Percentiles rank a stretch among this genome's conserved stretches.
Conservation (phyloP, 2,888 invertebrate genomes). For the Margaritifera margaritifera region DNA sequence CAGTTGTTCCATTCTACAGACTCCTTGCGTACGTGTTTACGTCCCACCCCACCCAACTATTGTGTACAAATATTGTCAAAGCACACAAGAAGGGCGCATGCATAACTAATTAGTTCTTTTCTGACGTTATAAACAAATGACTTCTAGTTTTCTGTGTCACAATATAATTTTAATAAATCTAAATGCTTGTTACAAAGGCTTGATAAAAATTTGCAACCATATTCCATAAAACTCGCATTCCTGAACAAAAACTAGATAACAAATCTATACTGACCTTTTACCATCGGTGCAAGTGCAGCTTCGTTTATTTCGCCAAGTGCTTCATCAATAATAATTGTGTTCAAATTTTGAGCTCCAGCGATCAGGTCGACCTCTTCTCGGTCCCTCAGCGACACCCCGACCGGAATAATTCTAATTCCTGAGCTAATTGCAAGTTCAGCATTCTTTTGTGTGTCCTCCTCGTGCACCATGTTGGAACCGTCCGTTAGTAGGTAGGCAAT, state of each 20-base stretch:
- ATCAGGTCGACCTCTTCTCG: conserved; percentile 58
- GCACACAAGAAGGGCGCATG: too few species aligned
- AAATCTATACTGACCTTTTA: conserved; percentile 27
- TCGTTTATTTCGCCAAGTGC: conserved; percentile 40
- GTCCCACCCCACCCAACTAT: too few species aligned
- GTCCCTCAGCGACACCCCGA: conserved; percentile 59
- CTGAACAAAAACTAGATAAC: not conserved
- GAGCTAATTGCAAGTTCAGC: conserved; percentile 61
- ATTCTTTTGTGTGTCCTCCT: conserved; percentile 56
- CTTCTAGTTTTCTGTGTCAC: too few species aligned
- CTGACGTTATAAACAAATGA: too few species aligned
- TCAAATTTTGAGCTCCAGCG: conserved; percentile 53
- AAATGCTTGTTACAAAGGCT: too few species aligned
- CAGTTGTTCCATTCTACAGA: too few species aligned
- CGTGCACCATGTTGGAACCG: conserved; percentile 60
- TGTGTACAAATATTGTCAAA: too few species aligned
- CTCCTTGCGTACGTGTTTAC: too few species aligned
- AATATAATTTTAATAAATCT: too few species aligned
- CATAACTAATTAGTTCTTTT: too few species aligned
- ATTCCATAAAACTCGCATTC: not conserved
- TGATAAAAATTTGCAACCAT: too few species aligned
- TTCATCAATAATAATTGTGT: conserved; percentile 48
- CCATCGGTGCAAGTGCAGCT: conserved; percentile 31
- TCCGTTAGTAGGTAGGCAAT: conserved; percentile 66
- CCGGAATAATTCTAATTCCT: conserved; percentile 62